phyloP scores from a whole-genome alignment of 2,113 vertebrate genomes.

The Tetraodon nigroviridis region DNA sequence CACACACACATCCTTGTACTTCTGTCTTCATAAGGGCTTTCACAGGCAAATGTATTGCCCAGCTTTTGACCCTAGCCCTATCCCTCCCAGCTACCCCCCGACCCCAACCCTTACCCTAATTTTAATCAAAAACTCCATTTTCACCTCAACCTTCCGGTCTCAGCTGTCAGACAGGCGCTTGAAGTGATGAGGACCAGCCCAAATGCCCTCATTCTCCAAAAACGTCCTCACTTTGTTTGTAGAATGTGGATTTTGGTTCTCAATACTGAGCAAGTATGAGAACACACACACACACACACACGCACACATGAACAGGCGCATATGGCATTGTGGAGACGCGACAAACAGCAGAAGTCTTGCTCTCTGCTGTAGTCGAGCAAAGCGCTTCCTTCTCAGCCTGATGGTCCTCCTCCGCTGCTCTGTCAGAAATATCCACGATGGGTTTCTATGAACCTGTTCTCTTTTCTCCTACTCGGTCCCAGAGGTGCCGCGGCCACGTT shows the following conservation, averaged over 20 bases:
- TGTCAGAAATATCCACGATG: conserved; percentile 52
- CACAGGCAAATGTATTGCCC: too few relatives aligned
- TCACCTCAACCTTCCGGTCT: too few relatives aligned
- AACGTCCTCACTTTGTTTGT: too few relatives aligned
- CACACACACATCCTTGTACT: neutral
- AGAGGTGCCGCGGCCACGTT: conserved; percentile 49
- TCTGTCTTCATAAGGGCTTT: too few relatives aligned
- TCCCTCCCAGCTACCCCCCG: neutral
- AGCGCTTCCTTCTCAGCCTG: conserved; percentile 43
- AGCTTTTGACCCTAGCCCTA: too few relatives aligned
- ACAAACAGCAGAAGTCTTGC: conserved; percentile 14
- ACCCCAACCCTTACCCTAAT: too few relatives aligned
- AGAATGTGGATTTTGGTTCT: too few relatives aligned
- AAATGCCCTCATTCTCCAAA: too few relatives aligned
- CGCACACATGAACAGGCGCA: neutral
- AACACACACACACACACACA: neutral
- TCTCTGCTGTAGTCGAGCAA: conserved; percentile 28
- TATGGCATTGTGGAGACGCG: neutral
- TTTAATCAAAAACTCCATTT: too few relatives aligned
- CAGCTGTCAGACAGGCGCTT: too few relatives aligned
- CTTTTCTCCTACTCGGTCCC: conserved; percentile 61
- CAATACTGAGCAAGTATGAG: too few relatives aligned
- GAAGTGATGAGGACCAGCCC: too few relatives aligned
- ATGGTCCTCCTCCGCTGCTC: conserved; percentile 35
- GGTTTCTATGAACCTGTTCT: conserved; percentile 47